Percentiles rank a stretch among this genome's conserved stretches.
Conservation (phyloP, 2,888 invertebrate genomes). For the Alcis repandata region DNA sequence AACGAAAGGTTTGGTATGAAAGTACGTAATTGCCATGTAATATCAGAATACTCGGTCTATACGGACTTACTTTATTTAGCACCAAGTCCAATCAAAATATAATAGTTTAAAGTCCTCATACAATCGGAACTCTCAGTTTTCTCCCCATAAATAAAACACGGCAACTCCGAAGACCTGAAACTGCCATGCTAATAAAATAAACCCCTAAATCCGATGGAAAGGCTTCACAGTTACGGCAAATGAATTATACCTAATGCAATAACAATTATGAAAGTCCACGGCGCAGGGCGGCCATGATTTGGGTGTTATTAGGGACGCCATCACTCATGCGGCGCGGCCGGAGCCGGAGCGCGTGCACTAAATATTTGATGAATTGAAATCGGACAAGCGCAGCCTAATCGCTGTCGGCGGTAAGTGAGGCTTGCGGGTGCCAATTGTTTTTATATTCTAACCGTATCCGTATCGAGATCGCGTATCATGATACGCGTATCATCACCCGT, state of each 20-base stretch:
- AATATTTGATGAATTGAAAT: slow-evolving; percentile 32
- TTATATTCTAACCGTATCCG: not conserved
- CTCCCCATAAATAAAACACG: too few relatives aligned
- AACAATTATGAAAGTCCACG: slow-evolving; percentile 19
- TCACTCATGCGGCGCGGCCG: slow-evolving; percentile 14
- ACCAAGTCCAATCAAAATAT: too few relatives aligned
- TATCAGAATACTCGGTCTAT: too few relatives aligned
- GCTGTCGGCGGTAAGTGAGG: not conserved
- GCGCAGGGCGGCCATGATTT: slow-evolving; percentile 26
- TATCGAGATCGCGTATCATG: too few relatives aligned
- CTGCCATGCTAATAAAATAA: slow-evolving; percentile 5
- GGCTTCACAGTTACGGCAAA: slow-evolving; percentile 6
- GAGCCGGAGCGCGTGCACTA: slow-evolving; percentile 2
- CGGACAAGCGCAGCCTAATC: slow-evolving; percentile 20
- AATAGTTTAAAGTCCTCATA: too few relatives aligned
- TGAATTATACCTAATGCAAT: slow-evolving; percentile 24
- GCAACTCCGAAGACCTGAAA: not conserved
- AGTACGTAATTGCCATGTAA: too few relatives aligned
- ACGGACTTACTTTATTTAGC: too few relatives aligned
- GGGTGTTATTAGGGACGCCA: slow-evolving; percentile 30
- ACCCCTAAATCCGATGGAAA: slow-evolving; percentile 5
- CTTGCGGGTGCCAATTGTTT: not conserved
- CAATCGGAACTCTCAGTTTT: too few relatives aligned
- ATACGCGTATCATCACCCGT: too few relatives aligned
- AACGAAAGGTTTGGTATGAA: too few relatives aligned